Evolutionary conservation across 2,888 invertebrate genomes (phyloP).

Genomic region (Trichacis sp.): DNA sequence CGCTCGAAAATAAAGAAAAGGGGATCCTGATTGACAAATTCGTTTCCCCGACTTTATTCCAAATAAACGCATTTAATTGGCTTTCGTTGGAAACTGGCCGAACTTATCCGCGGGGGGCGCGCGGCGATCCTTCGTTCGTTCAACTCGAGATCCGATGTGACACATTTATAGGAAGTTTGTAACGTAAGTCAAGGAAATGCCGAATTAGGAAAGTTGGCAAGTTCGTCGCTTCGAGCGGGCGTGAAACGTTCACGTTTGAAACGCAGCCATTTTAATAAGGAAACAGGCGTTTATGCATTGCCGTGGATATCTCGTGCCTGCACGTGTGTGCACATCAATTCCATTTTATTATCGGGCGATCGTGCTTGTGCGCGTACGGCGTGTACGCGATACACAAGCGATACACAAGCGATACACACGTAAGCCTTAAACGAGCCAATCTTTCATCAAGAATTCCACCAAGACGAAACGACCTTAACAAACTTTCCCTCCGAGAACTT

Average conservation of each 20-base stretch:
- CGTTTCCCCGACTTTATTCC: not conserved
- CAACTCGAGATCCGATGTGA: too few relatives aligned
- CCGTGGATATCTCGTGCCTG: slow-evolving; percentile 20
- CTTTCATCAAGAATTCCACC: too few relatives aligned
- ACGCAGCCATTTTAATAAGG: slow-evolving; percentile 67
- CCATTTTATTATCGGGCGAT: slow-evolving; percentile 1
- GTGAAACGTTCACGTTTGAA: too few relatives aligned
- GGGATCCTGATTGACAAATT: not conserved
- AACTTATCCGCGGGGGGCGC: not conserved
- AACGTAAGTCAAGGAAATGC: slow-evolving; percentile 50
- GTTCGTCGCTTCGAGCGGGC: slow-evolving; percentile 50
- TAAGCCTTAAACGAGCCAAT: not conserved
- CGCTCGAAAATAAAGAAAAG: not conserved
- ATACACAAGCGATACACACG: too few relatives aligned
- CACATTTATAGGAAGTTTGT: slow-evolving; percentile 3
- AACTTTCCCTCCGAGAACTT: too few relatives aligned
- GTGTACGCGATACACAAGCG: not conserved
- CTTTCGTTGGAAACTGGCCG: not conserved
- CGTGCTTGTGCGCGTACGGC: not conserved
- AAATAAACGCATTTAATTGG: slow-evolving; percentile 1
- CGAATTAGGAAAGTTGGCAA: slow-evolving; percentile 61
- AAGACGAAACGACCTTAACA: too few relatives aligned
- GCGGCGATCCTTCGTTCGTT: too few relatives aligned
- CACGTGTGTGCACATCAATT: slow-evolving; percentile 3
- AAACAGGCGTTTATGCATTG: slow-evolving; percentile 61